A percentile compares a stretch with the other conserved stretches of the same genome.
Evolutionary conservation across 2,797 vertebrate species (phyloP).

Genomic region (Pitangus sulphuratus): DNA sequence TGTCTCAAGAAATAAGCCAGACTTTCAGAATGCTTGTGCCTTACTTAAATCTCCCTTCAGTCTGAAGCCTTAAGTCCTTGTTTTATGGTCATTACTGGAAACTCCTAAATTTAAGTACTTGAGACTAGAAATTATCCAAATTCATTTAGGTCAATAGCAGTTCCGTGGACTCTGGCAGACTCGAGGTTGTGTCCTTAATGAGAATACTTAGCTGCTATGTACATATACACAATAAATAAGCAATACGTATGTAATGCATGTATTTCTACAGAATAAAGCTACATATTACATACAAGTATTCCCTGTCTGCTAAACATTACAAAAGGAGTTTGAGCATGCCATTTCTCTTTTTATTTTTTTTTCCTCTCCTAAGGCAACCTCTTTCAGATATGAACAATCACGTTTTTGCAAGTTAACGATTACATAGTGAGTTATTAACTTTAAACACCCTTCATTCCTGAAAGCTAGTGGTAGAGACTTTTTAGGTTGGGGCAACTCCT

Average conservation of each 20-base stretch:
- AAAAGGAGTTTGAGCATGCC: not conserved
- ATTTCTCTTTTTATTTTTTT: not conserved
- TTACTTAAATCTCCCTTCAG: not conserved
- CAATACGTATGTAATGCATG: not conserved
- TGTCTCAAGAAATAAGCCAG: not conserved
- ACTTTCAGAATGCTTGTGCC: not conserved
- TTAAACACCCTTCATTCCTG: slow-evolving; percentile 22
- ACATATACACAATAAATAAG: not conserved
- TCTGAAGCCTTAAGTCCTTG: not conserved
- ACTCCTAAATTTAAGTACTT: not conserved
- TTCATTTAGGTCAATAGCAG: not conserved
- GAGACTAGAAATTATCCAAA: not conserved
- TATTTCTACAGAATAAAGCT: not conserved
- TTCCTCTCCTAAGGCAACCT: not conserved
- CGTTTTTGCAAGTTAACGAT: not conserved
- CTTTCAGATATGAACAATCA: not conserved
- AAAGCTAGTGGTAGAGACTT: not conserved
- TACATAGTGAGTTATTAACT: slow-evolving; percentile 51
- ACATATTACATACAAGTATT: not conserved
- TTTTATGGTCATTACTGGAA: not conserved
- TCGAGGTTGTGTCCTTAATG: not conserved
- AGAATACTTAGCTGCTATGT: not conserved
- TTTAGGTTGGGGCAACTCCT: slow-evolving; percentile 4
- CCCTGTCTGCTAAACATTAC: not conserved
- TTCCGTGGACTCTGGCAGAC: not conserved